phyloP scores from a whole-genome alignment of 2,888 invertebrate species.

The Lagria hirta region DNA sequence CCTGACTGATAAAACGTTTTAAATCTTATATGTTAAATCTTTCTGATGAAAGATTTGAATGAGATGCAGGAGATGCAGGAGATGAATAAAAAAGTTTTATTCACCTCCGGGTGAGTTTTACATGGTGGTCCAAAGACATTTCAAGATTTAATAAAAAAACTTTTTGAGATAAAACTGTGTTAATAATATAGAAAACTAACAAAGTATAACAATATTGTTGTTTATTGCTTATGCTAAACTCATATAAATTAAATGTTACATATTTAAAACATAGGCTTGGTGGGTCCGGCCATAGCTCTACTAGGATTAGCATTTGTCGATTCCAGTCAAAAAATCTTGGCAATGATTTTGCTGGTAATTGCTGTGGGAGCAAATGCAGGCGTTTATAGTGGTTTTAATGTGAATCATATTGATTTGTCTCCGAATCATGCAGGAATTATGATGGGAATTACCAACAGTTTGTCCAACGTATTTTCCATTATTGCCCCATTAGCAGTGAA shows the following conservation, averaged over 20 bases:
- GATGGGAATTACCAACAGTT: conserved; percentile 79
- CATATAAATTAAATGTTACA: not conserved
- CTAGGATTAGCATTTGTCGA: conserved; percentile 62
- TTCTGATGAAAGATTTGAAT: too few species aligned
- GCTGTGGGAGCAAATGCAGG: conserved; percentile 73
- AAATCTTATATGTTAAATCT: too few species aligned
- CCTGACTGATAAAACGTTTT: too few species aligned
- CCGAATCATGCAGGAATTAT: conserved; percentile 79
- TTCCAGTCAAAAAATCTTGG: conserved; percentile 58
- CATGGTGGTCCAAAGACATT: too few species aligned
- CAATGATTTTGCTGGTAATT: conserved; percentile 64
- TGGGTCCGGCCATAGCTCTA: conserved; percentile 65
- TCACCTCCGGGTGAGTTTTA: too few species aligned
- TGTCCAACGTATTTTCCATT: conserved; percentile 72
- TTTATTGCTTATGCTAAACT: not conserved
- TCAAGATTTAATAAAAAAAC: too few species aligned
- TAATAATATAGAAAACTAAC: too few species aligned
- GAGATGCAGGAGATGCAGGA: too few species aligned
- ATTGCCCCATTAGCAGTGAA: conserved; percentile 72
- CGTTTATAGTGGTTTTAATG: conserved; percentile 65
- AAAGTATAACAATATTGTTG: too few species aligned
- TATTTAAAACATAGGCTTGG: too few species aligned
- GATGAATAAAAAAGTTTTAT: too few species aligned
- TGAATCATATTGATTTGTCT: conserved; percentile 76
- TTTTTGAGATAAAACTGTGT: too few species aligned